Evolutionary conservation across 2,797 vertebrate species (phyloP).

Genomic region (Molossus alvarezi): DNA sequence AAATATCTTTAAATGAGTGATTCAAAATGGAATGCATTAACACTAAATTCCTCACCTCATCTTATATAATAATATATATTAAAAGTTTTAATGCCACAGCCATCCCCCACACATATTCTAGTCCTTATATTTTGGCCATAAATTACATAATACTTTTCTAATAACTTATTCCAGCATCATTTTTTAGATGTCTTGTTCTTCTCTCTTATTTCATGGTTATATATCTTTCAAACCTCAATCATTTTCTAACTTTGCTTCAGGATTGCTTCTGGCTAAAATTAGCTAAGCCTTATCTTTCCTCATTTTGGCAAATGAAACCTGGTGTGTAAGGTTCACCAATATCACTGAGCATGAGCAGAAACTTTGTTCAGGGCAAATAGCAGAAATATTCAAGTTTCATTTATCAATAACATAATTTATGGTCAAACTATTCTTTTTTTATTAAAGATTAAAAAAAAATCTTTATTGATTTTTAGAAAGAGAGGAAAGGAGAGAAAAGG

Average conservation of each 20-base stretch:
- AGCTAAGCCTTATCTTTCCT: neutral
- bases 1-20: constrained; percentile 62
- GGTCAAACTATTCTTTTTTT: neutral
- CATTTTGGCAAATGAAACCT: neutral
- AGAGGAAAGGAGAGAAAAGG: too few relatives aligned
- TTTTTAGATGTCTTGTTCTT: neutral
- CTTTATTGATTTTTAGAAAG: too few relatives aligned
- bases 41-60: constrained; percentile 37
- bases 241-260: neutral
- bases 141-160: constrained; percentile 21
- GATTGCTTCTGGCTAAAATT: neutral
- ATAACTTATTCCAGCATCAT: constrained; percentile 22
- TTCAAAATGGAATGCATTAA: constrained; percentile 63
- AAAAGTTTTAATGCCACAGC: constrained; percentile 26
- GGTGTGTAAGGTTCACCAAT: neutral
- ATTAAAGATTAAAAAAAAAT: too few relatives aligned
- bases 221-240: neutral
- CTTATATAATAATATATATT: constrained; percentile 42
- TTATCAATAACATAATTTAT: neutral
- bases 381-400: constrained; percentile 23
- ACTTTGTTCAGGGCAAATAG: neutral
- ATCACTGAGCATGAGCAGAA: neutral
- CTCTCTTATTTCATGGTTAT: neutral
- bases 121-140: neutral
- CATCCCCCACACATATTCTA: constrained; percentile 1